Conservation (phyloP, 2,797 vertebrate species). For the Benthosema pterotum region DNA sequence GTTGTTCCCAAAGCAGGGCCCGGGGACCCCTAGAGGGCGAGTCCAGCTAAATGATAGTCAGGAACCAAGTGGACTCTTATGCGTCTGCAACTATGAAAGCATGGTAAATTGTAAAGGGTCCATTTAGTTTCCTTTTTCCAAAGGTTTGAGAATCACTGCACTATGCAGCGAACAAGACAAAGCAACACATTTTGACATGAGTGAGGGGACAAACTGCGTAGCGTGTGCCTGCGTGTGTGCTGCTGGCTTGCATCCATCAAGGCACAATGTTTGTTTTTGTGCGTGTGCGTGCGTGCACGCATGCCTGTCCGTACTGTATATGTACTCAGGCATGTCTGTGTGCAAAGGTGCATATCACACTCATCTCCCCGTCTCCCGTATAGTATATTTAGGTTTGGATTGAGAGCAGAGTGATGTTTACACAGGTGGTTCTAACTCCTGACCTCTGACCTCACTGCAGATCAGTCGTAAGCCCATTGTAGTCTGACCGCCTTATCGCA, state of each 20-base stretch:
- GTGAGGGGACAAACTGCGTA: too few relatives aligned
- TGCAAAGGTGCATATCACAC: conserved; percentile 18
- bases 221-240: conserved; percentile 41
- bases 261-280: conserved; percentile 18
- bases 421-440: conserved; percentile 52
- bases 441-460: conserved; percentile 50
- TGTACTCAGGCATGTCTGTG: conserved; percentile 8
- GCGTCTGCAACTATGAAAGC: too few relatives aligned
- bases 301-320: not conserved
- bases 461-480: conserved; percentile 28
- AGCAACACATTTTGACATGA: too few relatives aligned
- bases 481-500: conserved; percentile 27
- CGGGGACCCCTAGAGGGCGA: too few relatives aligned
- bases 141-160: too few relatives aligned
- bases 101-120: too few relatives aligned
- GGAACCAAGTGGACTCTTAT: too few relatives aligned
- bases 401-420: conserved; percentile 43
- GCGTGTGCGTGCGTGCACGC: conserved; percentile 7
- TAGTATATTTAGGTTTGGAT: conserved; percentile 45
- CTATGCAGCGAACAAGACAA: too few relatives aligned
- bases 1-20: too few relatives aligned
- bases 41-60: too few relatives aligned
- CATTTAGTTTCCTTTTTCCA: too few relatives aligned
- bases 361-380: conserved; percentile 4
- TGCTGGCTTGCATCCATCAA: conserved; percentile 31